phyloP scores from a whole-genome alignment of 2,797 vertebrate species.

The Sarcoramphus papa region DNA sequence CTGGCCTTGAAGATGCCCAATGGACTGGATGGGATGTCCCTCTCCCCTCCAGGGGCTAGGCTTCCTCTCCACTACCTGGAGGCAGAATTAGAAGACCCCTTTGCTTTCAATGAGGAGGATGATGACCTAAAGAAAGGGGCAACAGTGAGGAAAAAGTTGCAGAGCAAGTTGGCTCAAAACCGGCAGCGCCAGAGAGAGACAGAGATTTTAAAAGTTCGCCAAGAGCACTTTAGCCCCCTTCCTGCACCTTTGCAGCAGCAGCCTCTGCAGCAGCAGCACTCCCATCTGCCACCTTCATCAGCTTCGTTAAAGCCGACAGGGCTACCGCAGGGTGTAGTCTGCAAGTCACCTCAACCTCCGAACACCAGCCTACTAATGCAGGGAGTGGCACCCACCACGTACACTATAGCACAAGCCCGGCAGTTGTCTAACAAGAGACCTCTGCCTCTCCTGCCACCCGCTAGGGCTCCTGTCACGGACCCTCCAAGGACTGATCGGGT shows the following conservation, averaged over 20 bases:
- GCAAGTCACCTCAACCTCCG: constrained; percentile 95
- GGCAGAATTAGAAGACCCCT: constrained; percentile 91
- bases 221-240: constrained; percentile 95
- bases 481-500: constrained; percentile 79
- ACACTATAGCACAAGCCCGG: constrained; percentile 85
- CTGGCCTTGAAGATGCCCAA: constrained; percentile 93
- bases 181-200: constrained; percentile 85
- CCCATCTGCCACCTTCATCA: constrained; percentile 77
- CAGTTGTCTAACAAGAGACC: constrained; percentile 85
- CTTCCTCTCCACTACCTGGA: constrained; percentile 87
- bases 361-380: constrained; percentile 91
- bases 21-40: constrained; percentile 90
- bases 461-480: constrained; percentile 74
- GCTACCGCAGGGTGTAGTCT: constrained; percentile 89
- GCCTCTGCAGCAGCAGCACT: constrained; percentile 78
- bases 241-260: constrained; percentile 80
- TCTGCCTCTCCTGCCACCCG: constrained; percentile 77
- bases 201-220: constrained; percentile 84
- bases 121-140: constrained; percentile 85
- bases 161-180: constrained; percentile 90
- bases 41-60: constrained; percentile 89
- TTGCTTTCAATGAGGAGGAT: constrained; percentile 95
- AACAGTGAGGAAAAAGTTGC: constrained; percentile 89
- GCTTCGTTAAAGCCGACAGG: constrained; percentile 74
- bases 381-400: constrained; percentile 83